Conservation (phyloP, 2,888 invertebrate genomes). For the Megamerina dolium region DNA sequence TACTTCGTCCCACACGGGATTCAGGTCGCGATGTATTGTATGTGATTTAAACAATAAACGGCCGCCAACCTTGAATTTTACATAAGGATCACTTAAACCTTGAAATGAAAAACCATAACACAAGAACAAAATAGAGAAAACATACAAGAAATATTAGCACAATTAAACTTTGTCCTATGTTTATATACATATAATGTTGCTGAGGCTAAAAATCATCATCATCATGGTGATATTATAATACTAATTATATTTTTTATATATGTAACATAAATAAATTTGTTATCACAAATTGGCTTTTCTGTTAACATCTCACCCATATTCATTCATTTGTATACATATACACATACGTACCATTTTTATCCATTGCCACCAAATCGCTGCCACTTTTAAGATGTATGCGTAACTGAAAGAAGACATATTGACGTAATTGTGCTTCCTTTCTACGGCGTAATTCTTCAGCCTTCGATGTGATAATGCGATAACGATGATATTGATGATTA, state of each 20-base stretch:
- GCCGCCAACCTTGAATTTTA: constrained; percentile 87
- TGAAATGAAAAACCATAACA: constrained; percentile 4
- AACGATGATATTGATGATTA: no score
- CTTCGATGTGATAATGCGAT: no score
- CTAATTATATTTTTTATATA: background rate
- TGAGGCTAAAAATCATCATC: no score
- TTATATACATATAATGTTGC: no score
- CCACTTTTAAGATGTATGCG: constrained; percentile 84
- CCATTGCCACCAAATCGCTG: constrained; percentile 84
- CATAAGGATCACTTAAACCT: constrained; percentile 97
- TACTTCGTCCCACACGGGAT: constrained; percentile 97
- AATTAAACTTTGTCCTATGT: no score
- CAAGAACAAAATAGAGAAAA: background rate
- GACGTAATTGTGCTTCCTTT: constrained; percentile 68
- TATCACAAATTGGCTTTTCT: background rate
- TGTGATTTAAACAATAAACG: constrained; percentile 87
- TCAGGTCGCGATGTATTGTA: constrained; percentile 88
- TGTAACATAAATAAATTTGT: background rate
- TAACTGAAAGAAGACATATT: constrained; percentile 88
- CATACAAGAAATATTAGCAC: background rate
- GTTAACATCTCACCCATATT: background rate
- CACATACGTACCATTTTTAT: constrained; percentile 73
- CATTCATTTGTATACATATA: background rate
- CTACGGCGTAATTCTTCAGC: constrained; percentile 65
- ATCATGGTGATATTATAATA: no score